Conservation (phyloP, 2,113 vertebrate genomes). For the Cichladusa arquata region DNA sequence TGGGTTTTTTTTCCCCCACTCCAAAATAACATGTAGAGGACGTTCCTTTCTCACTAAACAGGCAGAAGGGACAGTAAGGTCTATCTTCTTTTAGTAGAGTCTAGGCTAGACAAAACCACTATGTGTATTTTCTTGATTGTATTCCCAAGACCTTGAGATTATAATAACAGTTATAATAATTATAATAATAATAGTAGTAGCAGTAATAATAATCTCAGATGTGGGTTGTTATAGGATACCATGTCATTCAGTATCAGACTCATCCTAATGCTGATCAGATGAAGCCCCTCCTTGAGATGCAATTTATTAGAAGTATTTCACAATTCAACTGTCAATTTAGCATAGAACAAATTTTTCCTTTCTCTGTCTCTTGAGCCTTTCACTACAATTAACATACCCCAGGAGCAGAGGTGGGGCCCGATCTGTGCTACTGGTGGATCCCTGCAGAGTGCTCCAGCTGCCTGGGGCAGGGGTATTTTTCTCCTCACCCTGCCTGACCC, state of each 20-base stretch:
- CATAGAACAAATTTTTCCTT: neutral
- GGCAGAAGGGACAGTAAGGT: neutral
- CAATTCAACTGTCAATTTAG: neutral
- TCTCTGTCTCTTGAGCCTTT: neutral
- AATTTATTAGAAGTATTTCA: neutral
- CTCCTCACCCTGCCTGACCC: neutral
- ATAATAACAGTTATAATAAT: neutral
- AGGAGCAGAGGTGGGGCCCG: neutral
- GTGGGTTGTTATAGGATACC: neutral
- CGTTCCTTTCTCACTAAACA: neutral
- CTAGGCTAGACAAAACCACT: neutral
- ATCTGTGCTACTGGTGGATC: neutral
- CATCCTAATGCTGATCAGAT: neutral
- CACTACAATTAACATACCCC: neutral
- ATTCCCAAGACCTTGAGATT: neutral
- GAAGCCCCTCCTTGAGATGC: neutral
- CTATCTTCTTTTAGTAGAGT: neutral
- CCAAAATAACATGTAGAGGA: neutral
- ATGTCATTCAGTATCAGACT: neutral
- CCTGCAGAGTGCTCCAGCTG: accelerated
- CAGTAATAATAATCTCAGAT: neutral
- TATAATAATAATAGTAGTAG: neutral
- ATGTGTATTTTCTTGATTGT: neutral
- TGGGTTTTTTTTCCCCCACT: accelerated
- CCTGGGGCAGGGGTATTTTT: neutral